Percentiles rank a stretch among this genome's conserved stretches.
Evolutionary conservation across 2,797 vertebrate species (phyloP).

Genomic region (Masticophis lateralis): DNA sequence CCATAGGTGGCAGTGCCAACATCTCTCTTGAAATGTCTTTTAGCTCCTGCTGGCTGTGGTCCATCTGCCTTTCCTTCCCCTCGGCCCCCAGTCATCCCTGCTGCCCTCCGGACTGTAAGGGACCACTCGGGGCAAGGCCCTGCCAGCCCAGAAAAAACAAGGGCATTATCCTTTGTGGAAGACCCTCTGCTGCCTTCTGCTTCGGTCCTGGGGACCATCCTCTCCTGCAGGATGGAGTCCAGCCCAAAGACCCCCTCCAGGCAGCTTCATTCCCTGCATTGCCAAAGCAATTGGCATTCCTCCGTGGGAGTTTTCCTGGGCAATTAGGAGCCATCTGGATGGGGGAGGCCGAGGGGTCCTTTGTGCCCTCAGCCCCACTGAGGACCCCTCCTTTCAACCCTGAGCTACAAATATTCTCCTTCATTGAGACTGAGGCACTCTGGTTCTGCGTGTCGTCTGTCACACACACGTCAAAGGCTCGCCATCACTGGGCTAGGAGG

Average conservation of each 20-base stretch:
- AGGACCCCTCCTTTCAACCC: background rate
- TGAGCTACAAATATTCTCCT: too few species aligned
- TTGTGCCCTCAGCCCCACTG: background rate
- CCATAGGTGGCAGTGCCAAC: background rate
- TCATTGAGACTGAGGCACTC: background rate
- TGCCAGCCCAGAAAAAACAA: background rate
- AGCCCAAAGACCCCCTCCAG: background rate
- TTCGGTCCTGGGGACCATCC: background rate
- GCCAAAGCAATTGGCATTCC: background rate
- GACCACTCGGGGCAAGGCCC: too few species aligned
- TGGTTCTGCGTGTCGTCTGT: background rate
- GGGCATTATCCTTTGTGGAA: background rate
- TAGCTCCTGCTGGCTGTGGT: background rate
- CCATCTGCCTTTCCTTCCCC: background rate
- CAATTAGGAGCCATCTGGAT: background rate
- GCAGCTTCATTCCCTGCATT: rapidly evolving
- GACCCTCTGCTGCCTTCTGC: background rate
- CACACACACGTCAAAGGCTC: background rate
- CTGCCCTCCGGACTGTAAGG: background rate
- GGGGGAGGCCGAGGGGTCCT: background rate
- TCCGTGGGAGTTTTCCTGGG: background rate
- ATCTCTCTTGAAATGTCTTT: background rate
- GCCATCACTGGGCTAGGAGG: too few species aligned
- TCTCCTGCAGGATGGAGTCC: background rate
- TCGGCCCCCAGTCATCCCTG: background rate